These are phyloP conservation scores for Taenioides sp. DNA, from an alignment of 2,797 vertebrate genomes.

Conservation along the genomic window DNA sequence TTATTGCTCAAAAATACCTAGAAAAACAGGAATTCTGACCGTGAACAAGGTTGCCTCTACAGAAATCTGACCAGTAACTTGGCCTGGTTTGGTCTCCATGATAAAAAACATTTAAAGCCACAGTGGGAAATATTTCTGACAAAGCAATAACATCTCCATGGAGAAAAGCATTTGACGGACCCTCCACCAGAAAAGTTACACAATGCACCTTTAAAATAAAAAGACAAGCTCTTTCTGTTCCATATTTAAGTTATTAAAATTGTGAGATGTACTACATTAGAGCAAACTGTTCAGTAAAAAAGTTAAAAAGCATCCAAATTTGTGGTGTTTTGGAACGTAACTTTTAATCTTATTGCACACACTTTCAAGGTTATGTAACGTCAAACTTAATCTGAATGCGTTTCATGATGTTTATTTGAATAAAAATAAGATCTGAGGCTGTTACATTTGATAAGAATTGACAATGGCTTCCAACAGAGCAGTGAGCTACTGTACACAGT, in stretches of 20 bases:
- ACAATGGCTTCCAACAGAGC: conserved; percentile 14
- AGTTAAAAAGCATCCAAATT: background rate
- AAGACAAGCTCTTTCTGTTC: background rate
- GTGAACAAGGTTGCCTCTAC: too few species aligned
- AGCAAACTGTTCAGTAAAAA: background rate
- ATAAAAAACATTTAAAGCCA: too few species aligned
- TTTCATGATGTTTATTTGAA: conserved; percentile 1
- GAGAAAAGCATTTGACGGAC: too few species aligned
- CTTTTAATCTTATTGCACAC: background rate
- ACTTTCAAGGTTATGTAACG: background rate
- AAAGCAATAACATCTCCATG: too few species aligned
- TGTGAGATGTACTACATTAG: background rate
- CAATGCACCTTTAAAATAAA: background rate
- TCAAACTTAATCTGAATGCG: background rate
- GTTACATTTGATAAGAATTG: conserved; percentile 23
- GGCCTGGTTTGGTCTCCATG: too few species aligned
- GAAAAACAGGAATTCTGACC: too few species aligned
- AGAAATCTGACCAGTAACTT: too few species aligned
- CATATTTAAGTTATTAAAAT: background rate
- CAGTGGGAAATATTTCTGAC: too few species aligned
- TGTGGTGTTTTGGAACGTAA: background rate
- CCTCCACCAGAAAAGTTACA: too few species aligned
- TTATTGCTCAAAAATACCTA: too few species aligned
- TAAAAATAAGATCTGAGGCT: background rate
- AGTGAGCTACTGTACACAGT: conserved; percentile 10